Base-by-base conservation (phyloP, 2,797 vertebrate species). In the Epinephelus coioides region DNA sequence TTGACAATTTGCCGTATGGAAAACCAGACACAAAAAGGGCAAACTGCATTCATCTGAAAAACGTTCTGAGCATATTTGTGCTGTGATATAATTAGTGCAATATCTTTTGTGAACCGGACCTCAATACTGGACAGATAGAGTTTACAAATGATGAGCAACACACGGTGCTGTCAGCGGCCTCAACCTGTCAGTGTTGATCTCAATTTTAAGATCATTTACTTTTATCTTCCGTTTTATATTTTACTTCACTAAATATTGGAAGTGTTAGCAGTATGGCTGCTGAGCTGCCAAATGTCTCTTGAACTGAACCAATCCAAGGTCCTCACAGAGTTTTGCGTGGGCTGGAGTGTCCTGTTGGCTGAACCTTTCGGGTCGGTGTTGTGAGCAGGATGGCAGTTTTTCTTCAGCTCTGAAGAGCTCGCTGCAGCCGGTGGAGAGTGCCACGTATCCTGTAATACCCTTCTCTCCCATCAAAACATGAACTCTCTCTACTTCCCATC, bases 401-500 rank as follows among this genome's bases (percentile, higher is more conserved):
- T 69, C 63, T 30, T 54, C 62, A n/a, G 38, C 56, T 66, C 63
- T 78, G 69, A 59, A 84, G 87, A 82, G 81, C 70, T 56, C 9
- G 40, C 53, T 62, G 76, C 19, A 53, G 70, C 71, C 3, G 44
- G 19, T 14, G 57, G 57, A 81, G 74, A 75, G 65, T 5, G 51
- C 57, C 38, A 55, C 81, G 27, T 4, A 43, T 82, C 64, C 83
- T 76, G 61, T 79, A 78, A 86, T 73, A 67, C 68, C 77, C 72
- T n/a, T 53, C 65, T 44, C 25, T 55, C 68, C 65, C 80, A 75
- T 84, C 73, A 57, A 68, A 85, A 73, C 73, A 61, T 70, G 77
- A 81, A 84, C 81, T 77, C 69, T 75, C 43, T 78, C 65, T 65
- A 25, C 79, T 81, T 72, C 55, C 73, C 60, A 70, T 89, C 73